Percentiles rank a stretch among this genome's conserved stretches.
Conservation (phyloP, 2,113 vertebrate genomes). For the Alligator mississippiensis region DNA sequence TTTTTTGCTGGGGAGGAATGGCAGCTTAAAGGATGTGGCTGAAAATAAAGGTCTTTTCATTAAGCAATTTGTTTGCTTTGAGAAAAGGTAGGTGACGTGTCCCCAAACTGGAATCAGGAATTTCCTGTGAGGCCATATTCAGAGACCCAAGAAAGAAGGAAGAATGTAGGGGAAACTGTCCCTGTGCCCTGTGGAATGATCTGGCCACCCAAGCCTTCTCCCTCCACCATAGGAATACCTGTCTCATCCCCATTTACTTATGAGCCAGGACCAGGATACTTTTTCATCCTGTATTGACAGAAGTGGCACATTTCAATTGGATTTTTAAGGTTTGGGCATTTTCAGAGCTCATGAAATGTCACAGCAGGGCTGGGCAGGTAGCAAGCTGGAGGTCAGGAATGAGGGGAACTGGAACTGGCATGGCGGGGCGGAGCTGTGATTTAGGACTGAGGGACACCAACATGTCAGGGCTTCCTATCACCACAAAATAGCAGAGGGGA, state of each 20-base stretch:
- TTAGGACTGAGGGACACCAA: too few relatives aligned
- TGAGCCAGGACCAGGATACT: not conserved
- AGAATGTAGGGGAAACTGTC: not conserved
- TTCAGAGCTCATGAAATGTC: not conserved
- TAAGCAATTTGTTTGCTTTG: not conserved
- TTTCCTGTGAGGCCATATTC: not conserved
- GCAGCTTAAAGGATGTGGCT: conserved; percentile 28
- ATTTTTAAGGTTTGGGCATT: not conserved
- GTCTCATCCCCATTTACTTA: not conserved
- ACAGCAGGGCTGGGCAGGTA: too few relatives aligned
- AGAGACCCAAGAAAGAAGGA: not conserved
- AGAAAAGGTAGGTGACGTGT: conserved; percentile 41
- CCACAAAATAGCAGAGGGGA: too few relatives aligned
- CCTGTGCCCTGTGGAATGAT: not conserved
- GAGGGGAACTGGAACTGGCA: too few relatives aligned
- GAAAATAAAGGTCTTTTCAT: conserved; percentile 56
- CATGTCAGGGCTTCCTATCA: too few relatives aligned
- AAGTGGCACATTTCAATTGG: not conserved
- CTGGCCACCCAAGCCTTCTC: not conserved
- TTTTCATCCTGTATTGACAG: not conserved
- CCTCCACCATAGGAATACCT: not conserved
- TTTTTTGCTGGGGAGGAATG: not conserved
- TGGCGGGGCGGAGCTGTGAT: too few relatives aligned
- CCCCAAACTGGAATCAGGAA: conserved; percentile 43
- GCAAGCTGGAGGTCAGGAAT: too few relatives aligned